Evolutionary conservation across 2,797 vertebrate species (phyloP).

Genomic region (Natrix natrix): DNA sequence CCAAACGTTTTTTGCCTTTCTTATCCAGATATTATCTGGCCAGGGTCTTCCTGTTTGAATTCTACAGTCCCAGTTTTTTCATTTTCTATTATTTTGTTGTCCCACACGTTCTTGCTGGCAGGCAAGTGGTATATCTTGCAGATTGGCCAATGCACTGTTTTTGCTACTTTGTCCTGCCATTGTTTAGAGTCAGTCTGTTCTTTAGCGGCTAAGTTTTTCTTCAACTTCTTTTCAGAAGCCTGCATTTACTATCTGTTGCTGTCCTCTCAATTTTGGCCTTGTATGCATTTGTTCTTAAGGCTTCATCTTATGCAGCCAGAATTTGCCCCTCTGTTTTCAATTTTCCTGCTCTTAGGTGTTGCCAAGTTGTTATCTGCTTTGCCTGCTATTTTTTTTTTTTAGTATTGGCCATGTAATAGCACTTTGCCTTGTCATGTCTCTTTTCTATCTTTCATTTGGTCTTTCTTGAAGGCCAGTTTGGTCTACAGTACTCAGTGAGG

Average conservation of each 20-base stretch:
- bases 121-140: not conserved
- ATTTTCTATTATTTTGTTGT: not conserved
- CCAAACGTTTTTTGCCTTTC: not conserved
- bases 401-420: not conserved
- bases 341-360: not conserved
- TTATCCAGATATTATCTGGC: not conserved
- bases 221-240: not conserved
- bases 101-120: not conserved
- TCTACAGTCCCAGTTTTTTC: not conserved
- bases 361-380: not conserved
- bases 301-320: not conserved
- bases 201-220: not conserved
- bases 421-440: not conserved
- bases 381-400: not conserved
- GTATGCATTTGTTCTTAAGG: not conserved
- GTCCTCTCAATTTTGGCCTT: not conserved
- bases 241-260: not conserved
- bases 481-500: not conserved
- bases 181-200: not conserved
- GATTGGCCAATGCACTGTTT: not conserved
- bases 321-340: not conserved
- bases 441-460: not conserved
- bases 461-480: not conserved
- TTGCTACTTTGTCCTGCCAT: not conserved
- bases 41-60: not conserved